phyloP scores from a whole-genome alignment of 1,140 invertebrate species.

The Zelostemma sp. region DNA sequence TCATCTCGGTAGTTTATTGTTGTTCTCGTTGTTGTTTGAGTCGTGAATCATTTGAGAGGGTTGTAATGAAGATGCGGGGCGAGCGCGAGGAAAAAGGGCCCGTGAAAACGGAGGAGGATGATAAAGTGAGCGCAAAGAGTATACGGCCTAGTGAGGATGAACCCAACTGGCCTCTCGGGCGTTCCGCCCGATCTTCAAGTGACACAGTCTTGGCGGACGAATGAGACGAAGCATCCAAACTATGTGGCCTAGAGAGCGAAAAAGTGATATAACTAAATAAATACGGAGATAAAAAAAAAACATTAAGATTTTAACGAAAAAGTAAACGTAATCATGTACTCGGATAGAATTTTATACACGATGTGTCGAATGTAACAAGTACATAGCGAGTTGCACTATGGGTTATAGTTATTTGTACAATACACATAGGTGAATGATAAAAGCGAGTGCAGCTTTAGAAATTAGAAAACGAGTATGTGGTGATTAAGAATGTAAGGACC shows the following conservation, averaged over 20 bases:
- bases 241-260: conserved; percentile 71
- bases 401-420: conserved; percentile 70
- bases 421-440: conserved; percentile 68
- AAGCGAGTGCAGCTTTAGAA: conserved; percentile 66
- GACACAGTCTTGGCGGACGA: conserved; percentile 54
- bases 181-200: conserved; percentile 59
- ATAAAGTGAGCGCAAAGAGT: conserved; percentile 10
- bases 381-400: conserved; percentile 63
- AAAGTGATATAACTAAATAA: conserved; percentile 67
- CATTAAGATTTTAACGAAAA: conserved; percentile 52
- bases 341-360: conserved; percentile 71
- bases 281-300: conserved; percentile 52
- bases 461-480: conserved; percentile 63
- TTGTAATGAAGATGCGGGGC: no score
- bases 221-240: conserved; percentile 60
- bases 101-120: not conserved
- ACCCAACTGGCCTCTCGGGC: conserved; percentile 67
- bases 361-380: conserved; percentile 69
- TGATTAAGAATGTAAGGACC: conserved; percentile 56
- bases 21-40: no score
- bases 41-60: no score
- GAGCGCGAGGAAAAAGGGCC: no score
- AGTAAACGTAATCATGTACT: conserved; percentile 69
- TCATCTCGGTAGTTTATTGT: no score
- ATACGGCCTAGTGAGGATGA: conserved; percentile 56